These are phyloP conservation scores for Cyprinodon variegatus DNA, from an alignment of 2,113 vertebrate genomes.

Conservation along the genomic window DNA sequence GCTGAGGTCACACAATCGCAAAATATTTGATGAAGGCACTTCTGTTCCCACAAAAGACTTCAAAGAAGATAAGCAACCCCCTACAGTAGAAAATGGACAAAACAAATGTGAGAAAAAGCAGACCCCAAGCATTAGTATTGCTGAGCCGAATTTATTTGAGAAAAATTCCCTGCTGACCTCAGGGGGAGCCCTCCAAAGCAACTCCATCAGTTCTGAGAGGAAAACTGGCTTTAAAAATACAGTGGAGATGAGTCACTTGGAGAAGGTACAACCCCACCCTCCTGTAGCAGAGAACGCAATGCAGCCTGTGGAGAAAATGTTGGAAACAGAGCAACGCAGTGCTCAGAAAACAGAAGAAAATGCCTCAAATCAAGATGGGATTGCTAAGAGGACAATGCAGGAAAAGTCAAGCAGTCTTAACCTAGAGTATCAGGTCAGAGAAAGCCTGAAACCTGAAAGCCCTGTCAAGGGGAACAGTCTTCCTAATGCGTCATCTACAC, in stretches of 20 bases:
- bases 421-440: conserved; percentile 22
- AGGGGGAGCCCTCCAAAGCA: conserved; percentile 1
- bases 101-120: conserved; percentile 20
- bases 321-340: conserved; percentile 20
- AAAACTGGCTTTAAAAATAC: conserved; percentile 23
- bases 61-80: conserved; percentile 9
- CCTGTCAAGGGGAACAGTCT: conserved; percentile 21
- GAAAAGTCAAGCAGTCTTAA: conserved; percentile 21
- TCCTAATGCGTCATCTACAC: neutral
- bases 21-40: conserved; percentile 79
- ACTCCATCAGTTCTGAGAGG: conserved; percentile 24
- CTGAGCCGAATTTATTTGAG: conserved; percentile 21
- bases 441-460: conserved; percentile 22
- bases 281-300: conserved; percentile 1
- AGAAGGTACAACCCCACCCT: conserved; percentile 26
- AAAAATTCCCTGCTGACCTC: conserved; percentile 32
- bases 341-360: conserved; percentile 18
- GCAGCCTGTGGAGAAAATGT: conserved; percentile 17
- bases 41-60: conserved; percentile 12
- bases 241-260: conserved; percentile 35
- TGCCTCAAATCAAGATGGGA: conserved; percentile 22
- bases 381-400: conserved; percentile 12
- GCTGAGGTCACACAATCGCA: conserved; percentile 74
- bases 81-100: conserved; percentile 19
- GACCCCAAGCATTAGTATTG: conserved; percentile 2